These are phyloP conservation scores for Clivina fossor DNA, from an alignment of 2,888 invertebrate species.

Conservation along the genomic window DNA sequence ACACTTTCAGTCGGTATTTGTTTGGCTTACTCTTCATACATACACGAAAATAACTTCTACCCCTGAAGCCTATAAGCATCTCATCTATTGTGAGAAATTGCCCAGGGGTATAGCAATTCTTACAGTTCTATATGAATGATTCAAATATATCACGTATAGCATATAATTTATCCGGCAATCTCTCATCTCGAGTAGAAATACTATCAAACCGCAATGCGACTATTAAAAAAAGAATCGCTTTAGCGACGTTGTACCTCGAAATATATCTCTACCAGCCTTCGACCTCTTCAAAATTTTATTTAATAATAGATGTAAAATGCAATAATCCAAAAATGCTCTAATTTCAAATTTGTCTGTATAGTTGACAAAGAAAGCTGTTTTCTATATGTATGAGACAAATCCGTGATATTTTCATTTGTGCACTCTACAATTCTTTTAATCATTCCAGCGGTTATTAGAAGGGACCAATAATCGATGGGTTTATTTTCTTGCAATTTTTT, in stretches of 20 bases:
- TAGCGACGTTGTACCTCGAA: not conserved
- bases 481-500: not conserved
- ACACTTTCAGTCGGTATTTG: slow-evolving; percentile 41
- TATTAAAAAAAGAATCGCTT: slow-evolving; percentile 3
- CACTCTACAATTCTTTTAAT: not conserved
- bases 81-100: slow-evolving; percentile 25
- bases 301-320: not conserved
- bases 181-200: not conserved
- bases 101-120: not conserved
- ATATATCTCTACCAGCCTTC: not conserved
- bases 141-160: not conserved
- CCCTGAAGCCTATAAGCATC: slow-evolving; percentile 36
- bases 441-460: slow-evolving; percentile 1
- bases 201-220: slow-evolving; percentile 1
- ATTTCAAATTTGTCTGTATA: not conserved
- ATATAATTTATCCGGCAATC: not conserved
- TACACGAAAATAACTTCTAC: slow-evolving; percentile 33
- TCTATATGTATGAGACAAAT: not conserved
- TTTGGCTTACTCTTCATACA: slow-evolving; percentile 39
- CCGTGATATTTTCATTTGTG: slow-evolving; percentile 1
- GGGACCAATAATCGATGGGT: not conserved
- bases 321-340: slow-evolving; percentile 1
- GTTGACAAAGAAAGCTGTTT: not conserved
- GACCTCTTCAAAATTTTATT: slow-evolving; percentile 1
- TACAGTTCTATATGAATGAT: not conserved